Evolutionary conservation across 2,113 vertebrate genomes (phyloP), one percentile per base, ranked within the genome.

Genomic region (Siniperca knerii): DNA sequence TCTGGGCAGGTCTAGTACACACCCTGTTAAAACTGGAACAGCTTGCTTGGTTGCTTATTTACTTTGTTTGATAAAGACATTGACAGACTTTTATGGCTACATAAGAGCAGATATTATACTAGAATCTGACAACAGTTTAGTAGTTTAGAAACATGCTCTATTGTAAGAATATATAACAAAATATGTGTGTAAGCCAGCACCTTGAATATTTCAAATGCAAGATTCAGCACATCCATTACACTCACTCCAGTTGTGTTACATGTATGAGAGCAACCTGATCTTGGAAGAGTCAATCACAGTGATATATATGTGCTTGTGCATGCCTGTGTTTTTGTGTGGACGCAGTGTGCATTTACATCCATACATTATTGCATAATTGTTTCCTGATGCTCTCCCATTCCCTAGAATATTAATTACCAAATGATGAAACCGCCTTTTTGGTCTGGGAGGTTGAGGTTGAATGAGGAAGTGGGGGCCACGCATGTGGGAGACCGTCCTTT

Each of bases 341-440:
- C 64, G 29, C 61, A 67, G 80, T 60, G 82, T 79, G 86, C 84
- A 81, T 92, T 89, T 90, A 89, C 77, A 80, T 92, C 83, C 87
- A 88, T 86, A 82, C 81, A 82, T 95, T 92, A 94, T 93, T 93
- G 91, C 94, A 93, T 95, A 95, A 96, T 95, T 95, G 94, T 80
- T 96, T 96, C 95, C 95, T 90, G 91, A 92, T 96, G 95, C 83
- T 87, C 50, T 79, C 71, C 82, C 92, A 86, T 86, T 82, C 78
- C 76, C 79, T 35, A 23, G 91, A 95, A 94, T 95, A 96, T 96
- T 95, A 95, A 96, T 96, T 93, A 94, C 92, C 81, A 79, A 90
- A 90, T 84, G 91, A 94, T 92, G 93, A 92, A 94, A 90, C 87
- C 81, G 35, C 50, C 74, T 77, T 87, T 86, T 88, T 75, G 77